These are phyloP conservation scores for Chloroceryle aenea DNA, from an alignment of 2,113 vertebrate species.

Conservation along the genomic window DNA sequence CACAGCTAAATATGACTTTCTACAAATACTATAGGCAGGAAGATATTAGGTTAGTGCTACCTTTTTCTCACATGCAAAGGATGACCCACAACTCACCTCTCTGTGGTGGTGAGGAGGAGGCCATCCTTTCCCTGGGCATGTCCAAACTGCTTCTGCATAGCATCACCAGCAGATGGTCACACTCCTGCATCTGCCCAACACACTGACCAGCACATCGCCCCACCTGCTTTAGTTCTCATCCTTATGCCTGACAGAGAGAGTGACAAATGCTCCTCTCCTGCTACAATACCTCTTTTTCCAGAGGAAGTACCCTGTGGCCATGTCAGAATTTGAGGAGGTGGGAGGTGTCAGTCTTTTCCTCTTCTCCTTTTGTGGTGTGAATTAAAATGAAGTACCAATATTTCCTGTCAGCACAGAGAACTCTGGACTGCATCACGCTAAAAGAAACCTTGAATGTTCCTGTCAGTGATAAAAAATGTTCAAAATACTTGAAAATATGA, in stretches of 20 bases:
- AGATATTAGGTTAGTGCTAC: neutral
- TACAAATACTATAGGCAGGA: neutral
- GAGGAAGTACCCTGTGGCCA: neutral
- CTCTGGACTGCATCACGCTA: neutral
- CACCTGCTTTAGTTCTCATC: neutral
- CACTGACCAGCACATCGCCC: neutral
- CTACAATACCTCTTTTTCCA: neutral
- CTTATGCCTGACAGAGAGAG: neutral
- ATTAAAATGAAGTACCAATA: neutral
- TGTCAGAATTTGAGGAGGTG: neutral
- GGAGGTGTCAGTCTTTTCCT: neutral
- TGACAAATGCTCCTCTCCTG: neutral
- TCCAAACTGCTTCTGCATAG: neutral
- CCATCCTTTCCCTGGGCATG: neutral
- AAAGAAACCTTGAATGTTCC: neutral
- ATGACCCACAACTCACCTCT: neutral
- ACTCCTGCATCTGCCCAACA: neutral
- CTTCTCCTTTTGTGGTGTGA: neutral
- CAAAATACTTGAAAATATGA: neutral
- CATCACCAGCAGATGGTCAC: neutral
- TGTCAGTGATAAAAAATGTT: neutral
- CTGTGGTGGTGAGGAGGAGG: neutral
- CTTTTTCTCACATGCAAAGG: neutral
- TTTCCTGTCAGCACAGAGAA: neutral
- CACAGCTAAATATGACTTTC: neutral